Percentiles rank a stretch among this genome's conserved stretches.
Conservation (phyloP, 2,888 invertebrate genomes). For the Eledone cirrhosa region DNA sequence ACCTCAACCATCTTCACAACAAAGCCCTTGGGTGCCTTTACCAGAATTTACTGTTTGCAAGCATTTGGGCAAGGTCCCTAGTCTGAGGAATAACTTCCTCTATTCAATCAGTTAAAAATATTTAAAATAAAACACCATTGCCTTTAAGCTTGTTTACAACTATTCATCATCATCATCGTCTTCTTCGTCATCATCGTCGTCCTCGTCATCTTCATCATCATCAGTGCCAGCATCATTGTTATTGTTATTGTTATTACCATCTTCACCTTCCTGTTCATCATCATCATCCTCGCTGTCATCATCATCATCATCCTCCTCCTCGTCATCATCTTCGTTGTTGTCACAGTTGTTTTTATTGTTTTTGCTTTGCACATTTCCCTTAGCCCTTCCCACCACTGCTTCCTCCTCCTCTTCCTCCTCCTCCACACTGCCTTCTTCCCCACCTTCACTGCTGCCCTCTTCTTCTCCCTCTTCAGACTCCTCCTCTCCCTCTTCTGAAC, state of each 20-base stretch:
- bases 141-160: no score
- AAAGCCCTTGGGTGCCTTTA: no score
- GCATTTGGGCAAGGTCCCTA: no score
- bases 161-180: background rate
- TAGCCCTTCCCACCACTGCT: no score
- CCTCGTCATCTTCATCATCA: slow-evolving; percentile 21
- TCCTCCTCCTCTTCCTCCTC: no score
- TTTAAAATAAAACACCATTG: no score
- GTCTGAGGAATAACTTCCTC: no score
- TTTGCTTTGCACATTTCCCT: no score
- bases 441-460: background rate
- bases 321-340: background rate
- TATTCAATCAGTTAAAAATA: no score
- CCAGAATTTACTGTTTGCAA: no score
- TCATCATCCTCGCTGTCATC: slow-evolving; percentile 50
- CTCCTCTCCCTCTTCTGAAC: background rate
- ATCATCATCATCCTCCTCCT: slow-evolving; percentile 35
- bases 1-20: no score
- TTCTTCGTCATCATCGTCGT: slow-evolving; percentile 3
- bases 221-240: slow-evolving; percentile 38
- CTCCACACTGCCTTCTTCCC: no score
- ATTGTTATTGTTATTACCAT: slow-evolving; percentile 48
- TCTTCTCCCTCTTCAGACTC: background rate
- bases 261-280: slow-evolving; percentile 41
- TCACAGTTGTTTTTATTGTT: background rate